A percentile compares a stretch with the other conserved stretches of the same genome.
Conservation (phyloP, 2,888 invertebrate species). For the Dolomedes plantarius region DNA sequence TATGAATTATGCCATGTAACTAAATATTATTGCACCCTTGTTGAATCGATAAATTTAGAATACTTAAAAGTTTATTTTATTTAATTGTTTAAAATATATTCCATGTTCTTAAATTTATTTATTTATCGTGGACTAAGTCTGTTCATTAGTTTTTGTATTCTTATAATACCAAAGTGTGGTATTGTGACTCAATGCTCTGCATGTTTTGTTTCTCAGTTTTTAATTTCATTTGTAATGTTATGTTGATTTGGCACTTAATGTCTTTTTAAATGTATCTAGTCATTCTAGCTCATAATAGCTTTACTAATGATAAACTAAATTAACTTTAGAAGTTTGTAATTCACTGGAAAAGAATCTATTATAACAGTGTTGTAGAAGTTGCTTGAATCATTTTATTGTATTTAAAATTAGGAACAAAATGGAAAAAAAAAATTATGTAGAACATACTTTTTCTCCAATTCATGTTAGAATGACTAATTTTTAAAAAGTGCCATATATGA, state of each 20-base stretch:
- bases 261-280: neutral
- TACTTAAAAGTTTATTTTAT: slow-evolving; percentile 15
- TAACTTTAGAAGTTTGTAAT: neutral
- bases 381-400: too few relatives aligned
- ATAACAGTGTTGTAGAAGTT: too few relatives aligned
- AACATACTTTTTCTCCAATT: neutral
- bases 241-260: neutral
- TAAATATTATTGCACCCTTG: slow-evolving; percentile 5
- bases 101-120: neutral
- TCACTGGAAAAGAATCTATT: too few relatives aligned
- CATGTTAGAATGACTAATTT: neutral
- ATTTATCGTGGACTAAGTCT: neutral
- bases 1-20: neutral
- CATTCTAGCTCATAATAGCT: slow-evolving; percentile 1
- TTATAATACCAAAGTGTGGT: slow-evolving; percentile 5
- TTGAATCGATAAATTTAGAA: neutral
- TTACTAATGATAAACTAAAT: neutral
- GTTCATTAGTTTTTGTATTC: neutral
- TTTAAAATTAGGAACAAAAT: neutral
- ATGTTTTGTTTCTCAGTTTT: neutral
- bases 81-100: slow-evolving; percentile 12
- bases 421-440: neutral
- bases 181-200: slow-evolving; percentile 3
- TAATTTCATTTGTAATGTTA: neutral
- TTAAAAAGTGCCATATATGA: slow-evolving; percentile 10